Evolutionary conservation across 2,888 invertebrate species (phyloP).

Genomic region (Tholera decimalis): DNA sequence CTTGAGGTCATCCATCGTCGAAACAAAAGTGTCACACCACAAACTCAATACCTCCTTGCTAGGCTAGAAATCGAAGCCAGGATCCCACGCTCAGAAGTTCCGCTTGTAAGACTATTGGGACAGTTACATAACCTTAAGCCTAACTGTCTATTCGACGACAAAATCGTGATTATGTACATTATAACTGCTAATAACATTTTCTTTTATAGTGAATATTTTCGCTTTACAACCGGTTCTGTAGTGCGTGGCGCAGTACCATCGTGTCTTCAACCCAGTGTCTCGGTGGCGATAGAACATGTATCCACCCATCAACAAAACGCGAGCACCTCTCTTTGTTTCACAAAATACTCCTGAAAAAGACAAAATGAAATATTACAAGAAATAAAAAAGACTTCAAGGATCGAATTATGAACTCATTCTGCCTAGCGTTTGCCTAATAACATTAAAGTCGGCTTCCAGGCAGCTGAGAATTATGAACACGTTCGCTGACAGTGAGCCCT

Average conservation of each 20-base stretch:
- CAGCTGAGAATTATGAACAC: too few relatives aligned
- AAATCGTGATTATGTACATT: conserved; percentile 22
- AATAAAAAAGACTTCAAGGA: too few relatives aligned
- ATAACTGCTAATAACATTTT: background rate
- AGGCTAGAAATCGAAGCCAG: background rate
- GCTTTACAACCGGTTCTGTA: conserved; percentile 24
- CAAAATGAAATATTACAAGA: background rate
- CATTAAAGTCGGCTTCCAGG: too few relatives aligned
- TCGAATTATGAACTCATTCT: too few relatives aligned
- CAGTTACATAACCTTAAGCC: background rate
- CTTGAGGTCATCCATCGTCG: too few relatives aligned
- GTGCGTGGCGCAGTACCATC: conserved; percentile 39
- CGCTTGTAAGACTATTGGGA: background rate
- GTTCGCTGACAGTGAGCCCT: too few relatives aligned
- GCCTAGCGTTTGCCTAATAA: too few relatives aligned
- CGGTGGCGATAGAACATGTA: conserved; percentile 34
- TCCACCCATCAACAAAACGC: conserved; percentile 18
- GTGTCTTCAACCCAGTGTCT: conserved; percentile 13
- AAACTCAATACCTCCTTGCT: background rate
- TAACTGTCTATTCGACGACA: background rate
- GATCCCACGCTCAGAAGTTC: too few relatives aligned
- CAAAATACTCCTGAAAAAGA: conserved; percentile 18
- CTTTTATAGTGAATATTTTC: conserved; percentile 18
- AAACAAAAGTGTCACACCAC: too few relatives aligned
- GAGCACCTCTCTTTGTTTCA: conserved; percentile 28